Evolutionary conservation across 1,140 invertebrate genomes (phyloP).

Genomic region (Macrocentrus cingulum): DNA sequence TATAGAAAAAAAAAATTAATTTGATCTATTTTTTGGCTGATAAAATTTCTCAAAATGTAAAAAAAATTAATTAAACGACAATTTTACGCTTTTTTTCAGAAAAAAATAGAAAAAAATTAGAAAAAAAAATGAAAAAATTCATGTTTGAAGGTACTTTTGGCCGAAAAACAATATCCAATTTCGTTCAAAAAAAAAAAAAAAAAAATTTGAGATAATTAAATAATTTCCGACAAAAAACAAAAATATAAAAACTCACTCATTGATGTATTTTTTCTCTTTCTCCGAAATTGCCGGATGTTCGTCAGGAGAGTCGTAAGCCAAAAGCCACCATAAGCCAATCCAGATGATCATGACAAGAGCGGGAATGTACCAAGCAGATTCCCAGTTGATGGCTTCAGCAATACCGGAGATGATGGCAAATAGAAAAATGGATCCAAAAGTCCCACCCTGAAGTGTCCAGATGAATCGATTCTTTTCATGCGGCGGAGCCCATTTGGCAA

Average conservation of each 20-base stretch:
- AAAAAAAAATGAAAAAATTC: too few relatives aligned
- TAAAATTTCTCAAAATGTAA: too few relatives aligned
- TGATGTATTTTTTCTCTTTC: slow-evolving; percentile 75
- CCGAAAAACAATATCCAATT: too few relatives aligned
- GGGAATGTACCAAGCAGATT: slow-evolving; percentile 71
- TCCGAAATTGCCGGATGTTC: slow-evolving; percentile 73
- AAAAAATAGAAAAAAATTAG: too few relatives aligned
- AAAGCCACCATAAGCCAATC: slow-evolving; percentile 63
- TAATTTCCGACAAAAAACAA: slow-evolving; percentile 14
- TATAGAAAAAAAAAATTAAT: too few relatives aligned
- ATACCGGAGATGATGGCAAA: slow-evolving; percentile 69
- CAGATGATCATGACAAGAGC: slow-evolving; percentile 65
- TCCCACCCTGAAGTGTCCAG: slow-evolving; percentile 70
- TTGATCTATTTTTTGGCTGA: too few relatives aligned
- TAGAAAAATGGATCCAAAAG: slow-evolving; percentile 74
- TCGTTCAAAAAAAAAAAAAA: too few relatives aligned
- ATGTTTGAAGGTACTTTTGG: too few relatives aligned
- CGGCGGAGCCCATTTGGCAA: slow-evolving; percentile 71
- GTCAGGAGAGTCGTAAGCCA: slow-evolving; percentile 69
- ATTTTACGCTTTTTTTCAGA: too few relatives aligned
- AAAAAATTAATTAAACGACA: too few relatives aligned
- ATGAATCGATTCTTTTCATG: slow-evolving; percentile 72
- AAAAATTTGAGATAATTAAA: too few relatives aligned
- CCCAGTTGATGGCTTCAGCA: slow-evolving; percentile 68
- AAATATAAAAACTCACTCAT: slow-evolving; percentile 46